Evolutionary conservation across 2,888 invertebrate species (phyloP).

Genomic region (Melanostoma mellinum): DNA sequence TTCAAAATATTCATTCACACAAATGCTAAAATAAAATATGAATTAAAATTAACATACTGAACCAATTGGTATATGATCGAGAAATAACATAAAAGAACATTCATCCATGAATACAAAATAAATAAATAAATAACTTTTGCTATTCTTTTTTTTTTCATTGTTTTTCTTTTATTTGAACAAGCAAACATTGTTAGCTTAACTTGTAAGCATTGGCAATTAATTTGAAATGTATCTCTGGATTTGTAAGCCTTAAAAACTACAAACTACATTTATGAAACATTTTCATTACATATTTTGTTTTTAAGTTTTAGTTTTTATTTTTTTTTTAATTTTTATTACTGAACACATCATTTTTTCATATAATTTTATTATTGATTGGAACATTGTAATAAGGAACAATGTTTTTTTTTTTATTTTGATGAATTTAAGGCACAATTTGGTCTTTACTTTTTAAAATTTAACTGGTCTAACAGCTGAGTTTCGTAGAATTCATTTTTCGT

Average conservation of each 20-base stretch:
- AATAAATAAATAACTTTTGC: slow-evolving; percentile 54
- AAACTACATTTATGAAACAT: slow-evolving; percentile 15
- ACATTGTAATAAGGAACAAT: slow-evolving; percentile 24
- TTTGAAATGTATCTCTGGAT: slow-evolving; percentile 42
- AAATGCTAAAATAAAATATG: no score
- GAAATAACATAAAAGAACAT: slow-evolving; percentile 9
- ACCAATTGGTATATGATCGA: neutral
- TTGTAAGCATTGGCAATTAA: slow-evolving; percentile 59
- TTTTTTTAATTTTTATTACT: slow-evolving; percentile 32
- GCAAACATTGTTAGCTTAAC: slow-evolving; percentile 37
- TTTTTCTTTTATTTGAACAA: slow-evolving; percentile 32
- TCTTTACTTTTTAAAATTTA: slow-evolving; percentile 23
- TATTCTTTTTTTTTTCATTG: slow-evolving; percentile 22
- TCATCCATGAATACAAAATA: slow-evolving; percentile 42
- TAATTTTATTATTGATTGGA: slow-evolving; percentile 23
- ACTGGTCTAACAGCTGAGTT: slow-evolving; percentile 18
- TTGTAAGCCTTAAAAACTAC: slow-evolving; percentile 30
- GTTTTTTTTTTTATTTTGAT: neutral
- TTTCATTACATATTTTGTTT: neutral
- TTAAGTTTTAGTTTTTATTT: slow-evolving; percentile 4
- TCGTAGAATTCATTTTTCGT: slow-evolving; percentile 32
- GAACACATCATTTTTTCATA: slow-evolving; percentile 66
- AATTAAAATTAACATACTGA: no score
- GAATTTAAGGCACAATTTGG: slow-evolving; percentile 40
- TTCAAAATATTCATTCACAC: no score